Evolutionary conservation across 2,797 vertebrate genomes (phyloP), one percentile per base, ranked within the genome.

Genomic region (Helicolenus hilgendorfi): DNA sequence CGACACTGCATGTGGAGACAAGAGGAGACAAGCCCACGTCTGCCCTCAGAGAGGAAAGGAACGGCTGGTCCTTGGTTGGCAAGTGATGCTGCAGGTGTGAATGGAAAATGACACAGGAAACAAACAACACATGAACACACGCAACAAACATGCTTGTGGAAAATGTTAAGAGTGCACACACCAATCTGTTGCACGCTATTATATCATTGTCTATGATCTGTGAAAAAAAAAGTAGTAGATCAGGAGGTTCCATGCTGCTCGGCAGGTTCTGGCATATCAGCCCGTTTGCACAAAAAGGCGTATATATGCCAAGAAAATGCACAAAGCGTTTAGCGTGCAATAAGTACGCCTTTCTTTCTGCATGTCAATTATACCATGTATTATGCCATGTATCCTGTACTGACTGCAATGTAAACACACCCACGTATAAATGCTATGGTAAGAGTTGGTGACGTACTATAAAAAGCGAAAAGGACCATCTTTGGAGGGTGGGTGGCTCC

Each of bases 1-100:
- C 77, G 36, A 73, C 60, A 33, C 22, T 60, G 71, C 78, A 73
- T 81, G 83, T 81, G 72, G 79, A 85, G 81, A 89, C 89, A 83
- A 93, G 86, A 86, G 81, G 77, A 87, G 87, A 92, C 90, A 89
- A 83, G 87, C 53, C 72, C 72, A 49, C 78, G 64, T 89, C 41
- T 53, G 58, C 33, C 90, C 84, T 81, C 60, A 36, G 79, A 80
- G 63, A 86, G 24, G 82, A 67, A 27, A 67, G 58, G 35, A 72
- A 62, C 29, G 60, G 63, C 64, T 62, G n/a, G 63, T 11, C 75
- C 53, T 68, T 5, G 11, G 71, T 26, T 36, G 5, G 56, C 70
- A 78, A 84, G 79, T 24, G 55, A 88, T 63, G 74, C 26, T n/a
- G 33, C 35, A 41, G 6, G 78, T 73, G 63, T 72, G 79, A 73